These are phyloP conservation scores for Nudaria mundana DNA, from an alignment of 2,888 invertebrate genomes.

Conservation along the genomic window DNA sequence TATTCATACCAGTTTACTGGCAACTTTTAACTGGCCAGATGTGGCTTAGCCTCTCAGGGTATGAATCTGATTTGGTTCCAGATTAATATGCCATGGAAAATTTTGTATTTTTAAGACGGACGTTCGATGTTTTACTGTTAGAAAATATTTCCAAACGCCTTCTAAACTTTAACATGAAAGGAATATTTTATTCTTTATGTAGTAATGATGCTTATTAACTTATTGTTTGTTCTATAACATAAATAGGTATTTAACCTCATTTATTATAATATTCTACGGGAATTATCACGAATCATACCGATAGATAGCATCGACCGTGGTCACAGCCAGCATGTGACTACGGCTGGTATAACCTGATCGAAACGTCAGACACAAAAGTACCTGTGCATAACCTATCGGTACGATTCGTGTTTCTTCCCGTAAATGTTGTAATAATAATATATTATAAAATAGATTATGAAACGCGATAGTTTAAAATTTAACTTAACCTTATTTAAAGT, in stretches of 20 bases:
- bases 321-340: too few species aligned
- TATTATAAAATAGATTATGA: too few species aligned
- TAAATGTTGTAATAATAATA: too few species aligned
- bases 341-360: too few species aligned
- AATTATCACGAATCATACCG: too few species aligned
- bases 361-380: too few species aligned
- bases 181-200: slow-evolving; percentile 30
- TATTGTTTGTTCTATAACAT: slow-evolving; percentile 18
- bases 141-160: slow-evolving; percentile 23
- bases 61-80: slow-evolving; percentile 73
- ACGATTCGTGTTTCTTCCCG: too few species aligned
- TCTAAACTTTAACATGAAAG: slow-evolving; percentile 29
- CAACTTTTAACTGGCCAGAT: slow-evolving; percentile 79
- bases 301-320: too few species aligned
- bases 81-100: slow-evolving; percentile 59
- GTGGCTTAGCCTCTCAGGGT: slow-evolving; percentile 58
- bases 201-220: slow-evolving; percentile 38
- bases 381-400: too few species aligned
- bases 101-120: slow-evolving; percentile 46
- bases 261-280: too few species aligned
- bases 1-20: slow-evolving; percentile 69
- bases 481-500: too few species aligned
- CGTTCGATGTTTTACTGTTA: slow-evolving; percentile 30
- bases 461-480: too few species aligned
- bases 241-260: slow-evolving; percentile 29